Evolutionary conservation across 1,140 invertebrate species (phyloP).

Genomic region (Sycophaga agraensis): DNA sequence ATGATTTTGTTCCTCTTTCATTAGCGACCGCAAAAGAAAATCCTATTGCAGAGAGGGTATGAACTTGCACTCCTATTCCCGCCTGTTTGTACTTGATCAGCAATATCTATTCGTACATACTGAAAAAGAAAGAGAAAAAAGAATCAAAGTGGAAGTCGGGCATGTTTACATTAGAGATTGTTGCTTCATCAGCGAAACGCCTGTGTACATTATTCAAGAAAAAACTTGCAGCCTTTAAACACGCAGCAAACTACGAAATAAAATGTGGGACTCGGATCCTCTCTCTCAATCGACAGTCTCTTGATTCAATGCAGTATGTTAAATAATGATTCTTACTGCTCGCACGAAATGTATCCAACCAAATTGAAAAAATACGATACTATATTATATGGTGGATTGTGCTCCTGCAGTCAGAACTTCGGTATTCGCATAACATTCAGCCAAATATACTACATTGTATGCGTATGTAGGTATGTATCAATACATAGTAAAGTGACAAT

Average conservation of each 20-base stretch:
- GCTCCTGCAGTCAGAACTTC: too few species aligned
- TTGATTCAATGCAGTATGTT: not conserved
- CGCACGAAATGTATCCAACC: too few species aligned
- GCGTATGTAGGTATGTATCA: too few species aligned
- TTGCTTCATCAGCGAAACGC: not conserved
- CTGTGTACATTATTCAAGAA: not conserved
- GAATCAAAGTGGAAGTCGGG: not conserved
- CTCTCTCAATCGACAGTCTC: not conserved
- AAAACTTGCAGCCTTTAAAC: conserved; percentile 3
- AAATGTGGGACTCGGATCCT: not conserved
- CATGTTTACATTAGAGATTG: conserved; percentile 19
- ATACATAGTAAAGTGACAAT: too few species aligned
- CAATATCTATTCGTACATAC: not conserved
- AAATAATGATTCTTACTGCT: too few species aligned
- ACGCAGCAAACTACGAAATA: not conserved
- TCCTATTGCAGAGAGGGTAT: not conserved
- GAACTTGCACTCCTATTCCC: too few species aligned
- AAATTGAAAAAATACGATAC: too few species aligned
- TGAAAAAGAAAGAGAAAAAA: not conserved
- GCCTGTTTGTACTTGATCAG: too few species aligned
- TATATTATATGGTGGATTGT: too few species aligned
- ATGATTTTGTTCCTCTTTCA: conserved; percentile 11
- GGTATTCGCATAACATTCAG: too few species aligned
- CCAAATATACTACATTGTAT: too few species aligned
- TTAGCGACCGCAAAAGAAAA: not conserved